phyloP scores from a whole-genome alignment of 2,888 invertebrate genomes.

The Xanthia icteritia region DNA sequence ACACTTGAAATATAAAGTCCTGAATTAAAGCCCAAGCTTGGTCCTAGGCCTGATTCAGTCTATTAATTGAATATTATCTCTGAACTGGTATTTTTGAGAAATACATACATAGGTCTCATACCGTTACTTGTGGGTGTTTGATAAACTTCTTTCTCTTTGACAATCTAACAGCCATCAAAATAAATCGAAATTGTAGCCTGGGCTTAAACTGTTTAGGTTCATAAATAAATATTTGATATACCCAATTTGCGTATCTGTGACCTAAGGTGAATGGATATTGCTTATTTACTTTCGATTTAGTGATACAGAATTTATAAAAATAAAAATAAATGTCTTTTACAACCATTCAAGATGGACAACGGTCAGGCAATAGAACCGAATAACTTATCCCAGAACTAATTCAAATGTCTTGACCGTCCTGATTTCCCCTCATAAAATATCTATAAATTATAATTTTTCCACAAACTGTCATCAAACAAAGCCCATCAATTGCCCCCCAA shows the following conservation, averaged over 20 bases:
- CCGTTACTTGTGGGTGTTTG: neutral
- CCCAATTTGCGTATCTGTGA: neutral
- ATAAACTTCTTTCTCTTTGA: conserved; percentile 1
- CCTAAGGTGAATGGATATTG: neutral
- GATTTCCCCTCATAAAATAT: neutral
- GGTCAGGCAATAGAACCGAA: neutral
- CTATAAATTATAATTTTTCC: conserved; percentile 18
- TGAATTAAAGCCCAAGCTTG: no score
- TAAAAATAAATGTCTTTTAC: no score
- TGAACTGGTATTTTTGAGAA: no score
- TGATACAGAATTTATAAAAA: neutral
- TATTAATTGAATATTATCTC: neutral
- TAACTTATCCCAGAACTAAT: neutral
- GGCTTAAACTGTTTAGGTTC: neutral
- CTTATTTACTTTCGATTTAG: neutral
- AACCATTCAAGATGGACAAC: neutral
- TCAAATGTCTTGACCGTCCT: neutral
- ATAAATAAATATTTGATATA: neutral
- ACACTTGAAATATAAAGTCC: neutral
- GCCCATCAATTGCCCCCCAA: conserved; percentile 25
- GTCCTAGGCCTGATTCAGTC: neutral
- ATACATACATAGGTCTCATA: neutral
- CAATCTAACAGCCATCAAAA: neutral
- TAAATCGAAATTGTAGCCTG: neutral
- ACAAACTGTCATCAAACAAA: conserved; percentile 35